A percentile compares a stretch with the other conserved stretches of the same genome.
Evolutionary conservation across 1,140 invertebrate species (phyloP).

Genomic region (Drosophila murphyi): DNA sequence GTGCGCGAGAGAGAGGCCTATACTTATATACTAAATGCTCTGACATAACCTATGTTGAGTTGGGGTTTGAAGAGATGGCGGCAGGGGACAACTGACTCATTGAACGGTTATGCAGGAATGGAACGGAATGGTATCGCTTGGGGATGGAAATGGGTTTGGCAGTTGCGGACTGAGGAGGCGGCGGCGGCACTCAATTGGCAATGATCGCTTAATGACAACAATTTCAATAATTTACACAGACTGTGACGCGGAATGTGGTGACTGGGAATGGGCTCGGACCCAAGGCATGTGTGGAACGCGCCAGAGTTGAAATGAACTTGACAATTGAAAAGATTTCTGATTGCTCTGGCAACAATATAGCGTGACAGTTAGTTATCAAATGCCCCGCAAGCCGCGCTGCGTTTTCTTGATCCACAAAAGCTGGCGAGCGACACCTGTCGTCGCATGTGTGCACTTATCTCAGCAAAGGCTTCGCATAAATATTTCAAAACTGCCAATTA

Average conservation of each 20-base stretch:
- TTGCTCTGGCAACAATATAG: conserved; percentile 30
- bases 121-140: background rate
- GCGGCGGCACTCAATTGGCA: conserved; percentile 50
- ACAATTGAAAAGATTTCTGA: conserved; percentile 30
- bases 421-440: conserved; percentile 15
- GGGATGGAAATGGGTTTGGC: background rate
- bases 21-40: conserved; percentile 12
- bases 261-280: background rate
- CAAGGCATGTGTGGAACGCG: conserved; percentile 12
- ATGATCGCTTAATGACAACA: conserved; percentile 55
- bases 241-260: conserved; percentile 27
- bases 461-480: background rate
- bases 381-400: background rate
- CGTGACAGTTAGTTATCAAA: conserved; percentile 29
- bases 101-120: conserved; percentile 18
- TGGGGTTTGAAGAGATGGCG: background rate
- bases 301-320: conserved; percentile 31
- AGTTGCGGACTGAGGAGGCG: background rate
- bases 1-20: background rate
- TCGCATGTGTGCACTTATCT: background rate
- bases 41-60: conserved; percentile 42
- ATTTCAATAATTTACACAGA: conserved; percentile 55
- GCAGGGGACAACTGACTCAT: conserved; percentile 34
- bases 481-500: no score
- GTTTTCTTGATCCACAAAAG: background rate